A percentile compares a stretch with the other conserved stretches of the same genome.
These are phyloP conservation scores for Cyrtonyx montezumae DNA, from an alignment of 2,113 vertebrate genomes.

Conservation along the genomic window DNA sequence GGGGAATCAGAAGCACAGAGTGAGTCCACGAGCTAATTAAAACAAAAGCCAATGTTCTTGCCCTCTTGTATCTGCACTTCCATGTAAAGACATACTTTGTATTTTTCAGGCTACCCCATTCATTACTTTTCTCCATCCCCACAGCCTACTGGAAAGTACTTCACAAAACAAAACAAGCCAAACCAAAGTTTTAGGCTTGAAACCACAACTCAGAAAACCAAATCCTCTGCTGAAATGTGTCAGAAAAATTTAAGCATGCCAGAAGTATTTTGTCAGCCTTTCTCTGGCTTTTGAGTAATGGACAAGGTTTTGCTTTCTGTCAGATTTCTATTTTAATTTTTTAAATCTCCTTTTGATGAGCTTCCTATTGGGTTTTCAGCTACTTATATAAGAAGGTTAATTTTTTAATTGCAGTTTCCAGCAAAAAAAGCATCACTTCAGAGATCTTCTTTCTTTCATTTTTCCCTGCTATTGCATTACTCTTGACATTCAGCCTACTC, in stretches of 20 bases:
- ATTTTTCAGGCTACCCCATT: not conserved
- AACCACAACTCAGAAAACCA: not conserved
- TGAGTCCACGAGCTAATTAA: not conserved
- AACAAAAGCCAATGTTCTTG: not conserved
- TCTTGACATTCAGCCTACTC: slow-evolving; percentile 65
- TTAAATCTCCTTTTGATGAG: slow-evolving; percentile 35
- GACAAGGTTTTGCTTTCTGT: slow-evolving; percentile 6
- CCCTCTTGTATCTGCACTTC: not conserved
- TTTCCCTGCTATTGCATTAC: slow-evolving; percentile 10
- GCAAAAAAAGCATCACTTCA: not conserved
- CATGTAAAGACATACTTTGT: not conserved
- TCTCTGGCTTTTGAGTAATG: slow-evolving; percentile 1
- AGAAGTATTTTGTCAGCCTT: slow-evolving; percentile 6
- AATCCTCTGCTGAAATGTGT: not conserved
- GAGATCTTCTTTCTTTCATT: slow-evolving; percentile 6
- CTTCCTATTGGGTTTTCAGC: not conserved
- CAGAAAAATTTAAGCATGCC: not conserved
- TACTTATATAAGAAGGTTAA: not conserved
- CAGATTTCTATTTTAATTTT: not conserved
- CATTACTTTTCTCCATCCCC: not conserved
- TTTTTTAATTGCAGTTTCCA: slow-evolving; percentile 41
- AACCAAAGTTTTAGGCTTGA: not conserved
- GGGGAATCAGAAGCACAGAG: not conserved
- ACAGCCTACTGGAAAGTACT: not conserved
- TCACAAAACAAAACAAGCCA: not conserved